Base-by-base conservation (phyloP, 1,140 invertebrate genomes). In the honey bee (Apis mellifera) region DNA sequence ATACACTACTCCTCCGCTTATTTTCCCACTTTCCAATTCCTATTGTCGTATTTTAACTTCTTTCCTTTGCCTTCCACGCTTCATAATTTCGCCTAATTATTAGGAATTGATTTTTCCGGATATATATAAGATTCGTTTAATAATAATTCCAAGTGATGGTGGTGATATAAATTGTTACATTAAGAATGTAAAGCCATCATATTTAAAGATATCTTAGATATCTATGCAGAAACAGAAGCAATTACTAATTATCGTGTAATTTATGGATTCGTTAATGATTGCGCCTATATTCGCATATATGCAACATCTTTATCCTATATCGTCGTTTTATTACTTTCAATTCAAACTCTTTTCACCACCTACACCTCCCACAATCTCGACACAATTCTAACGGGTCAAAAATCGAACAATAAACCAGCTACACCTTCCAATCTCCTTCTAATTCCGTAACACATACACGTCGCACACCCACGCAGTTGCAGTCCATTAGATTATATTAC, bases 401-500 rank as follows among this genome's bases (percentile, higher is more conserved):
- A 70, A 52, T 70, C n/a, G 26, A 70, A 70, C 13, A 52, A 21
- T 23, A 70, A 8, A 4, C 9, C 13, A 54, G 13, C 17, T 17
- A 54, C 9, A 19, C 17, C 71, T 2, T 11, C 1, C 4, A 59
- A 15, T 21, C 17, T 9, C 11, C 42, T 42, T 52, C 42, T 19
- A 23, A 7, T 50, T n/a, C 12, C 21, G 26, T n/a, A n/a, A n/a
- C n/a, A n/a, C n/a, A 62, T 62, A n/a, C 21, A 32, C 21, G 1
- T 1, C 32, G 60, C 21, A 54, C 78, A 55, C 72, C 64, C 72
- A 82, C 62, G 72, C 48, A 21, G 48, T 42, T 23, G 21, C 73
- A 54, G 73, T 57, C 68, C 75, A 60, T 52, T 82, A 62, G 74
- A 82, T 82, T 60, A 50, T 26, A 70, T 70, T 59, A 54, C 48